Evolutionary conservation across 2,113 vertebrate species (phyloP).

Genomic region (Lanius collurio): DNA sequence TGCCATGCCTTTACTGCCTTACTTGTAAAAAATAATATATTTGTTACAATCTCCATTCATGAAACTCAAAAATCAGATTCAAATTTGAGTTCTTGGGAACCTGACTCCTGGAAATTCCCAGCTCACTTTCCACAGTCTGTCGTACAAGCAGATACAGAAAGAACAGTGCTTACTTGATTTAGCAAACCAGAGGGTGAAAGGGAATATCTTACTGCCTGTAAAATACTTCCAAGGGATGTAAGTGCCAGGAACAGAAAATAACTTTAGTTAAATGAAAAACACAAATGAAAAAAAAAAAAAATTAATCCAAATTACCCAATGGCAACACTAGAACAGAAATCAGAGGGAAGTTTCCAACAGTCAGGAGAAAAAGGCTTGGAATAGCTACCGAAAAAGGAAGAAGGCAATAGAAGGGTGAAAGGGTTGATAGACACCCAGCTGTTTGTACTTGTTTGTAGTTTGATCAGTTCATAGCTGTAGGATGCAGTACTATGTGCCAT

Average conservation of each 20-base stretch:
- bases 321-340: not conserved
- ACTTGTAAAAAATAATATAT: not conserved
- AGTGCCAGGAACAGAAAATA: slow-evolving; percentile 3
- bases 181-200: not conserved
- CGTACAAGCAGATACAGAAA: not conserved
- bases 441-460: not conserved
- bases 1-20: not conserved
- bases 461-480: not conserved
- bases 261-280: slow-evolving; percentile 39
- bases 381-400: not conserved
- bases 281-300: not conserved
- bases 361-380: not conserved
- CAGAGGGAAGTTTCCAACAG: not conserved
- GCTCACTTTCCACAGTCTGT: slow-evolving; percentile 6
- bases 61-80: not conserved
- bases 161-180: not conserved
- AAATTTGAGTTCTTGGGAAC: not conserved
- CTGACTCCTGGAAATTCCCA: slow-evolving; percentile 3
- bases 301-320: not conserved
- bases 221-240: not conserved
- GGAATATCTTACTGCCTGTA: not conserved
- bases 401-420: not conserved
- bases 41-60: not conserved
- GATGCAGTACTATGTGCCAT: not conserved
- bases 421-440: not conserved